Percentiles rank a stretch among this genome's conserved stretches.
Evolutionary conservation across 2,888 invertebrate species (phyloP).

Genomic region (Perizoma flavofasciatum): DNA sequence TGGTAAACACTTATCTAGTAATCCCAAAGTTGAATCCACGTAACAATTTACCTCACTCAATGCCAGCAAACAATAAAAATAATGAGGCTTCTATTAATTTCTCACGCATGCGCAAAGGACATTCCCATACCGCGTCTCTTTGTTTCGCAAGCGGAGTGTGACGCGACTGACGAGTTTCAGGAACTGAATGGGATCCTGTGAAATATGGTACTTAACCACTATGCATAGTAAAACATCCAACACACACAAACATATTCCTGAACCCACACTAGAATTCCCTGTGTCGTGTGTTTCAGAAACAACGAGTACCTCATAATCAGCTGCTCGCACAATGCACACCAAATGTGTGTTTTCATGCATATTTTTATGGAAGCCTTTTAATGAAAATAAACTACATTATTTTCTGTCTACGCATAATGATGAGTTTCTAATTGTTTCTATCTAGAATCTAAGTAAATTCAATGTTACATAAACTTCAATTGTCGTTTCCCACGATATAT

Average conservation of each 20-base stretch:
- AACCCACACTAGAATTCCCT: no score
- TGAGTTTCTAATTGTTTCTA: neutral
- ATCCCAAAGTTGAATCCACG: conserved; percentile 28
- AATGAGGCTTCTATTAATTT: conserved; percentile 62
- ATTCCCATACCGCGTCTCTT: conserved; percentile 50
- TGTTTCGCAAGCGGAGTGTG: conserved; percentile 58
- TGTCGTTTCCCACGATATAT: conserved; percentile 49
- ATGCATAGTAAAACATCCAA: no score
- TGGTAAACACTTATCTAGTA: conserved; percentile 6
- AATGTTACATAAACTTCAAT: conserved; percentile 39
- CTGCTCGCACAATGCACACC: no score
- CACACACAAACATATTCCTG: no score
- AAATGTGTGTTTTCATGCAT: no score
- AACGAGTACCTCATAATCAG: no score
- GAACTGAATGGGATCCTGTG: conserved; percentile 25
- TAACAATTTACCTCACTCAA: conserved; percentile 47
- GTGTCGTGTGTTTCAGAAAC: no score
- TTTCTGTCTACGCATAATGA: no score
- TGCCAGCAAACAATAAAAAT: conserved; percentile 51
- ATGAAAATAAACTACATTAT: no score
- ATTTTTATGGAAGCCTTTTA: no score
- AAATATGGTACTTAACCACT: neutral
- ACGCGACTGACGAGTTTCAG: conserved; percentile 39
- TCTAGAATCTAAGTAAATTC: conserved; percentile 29
- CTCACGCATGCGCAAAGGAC: conserved; percentile 57